Conservation (phyloP, 1,140 invertebrate genomes). For the Andrena cerasifolii region DNA sequence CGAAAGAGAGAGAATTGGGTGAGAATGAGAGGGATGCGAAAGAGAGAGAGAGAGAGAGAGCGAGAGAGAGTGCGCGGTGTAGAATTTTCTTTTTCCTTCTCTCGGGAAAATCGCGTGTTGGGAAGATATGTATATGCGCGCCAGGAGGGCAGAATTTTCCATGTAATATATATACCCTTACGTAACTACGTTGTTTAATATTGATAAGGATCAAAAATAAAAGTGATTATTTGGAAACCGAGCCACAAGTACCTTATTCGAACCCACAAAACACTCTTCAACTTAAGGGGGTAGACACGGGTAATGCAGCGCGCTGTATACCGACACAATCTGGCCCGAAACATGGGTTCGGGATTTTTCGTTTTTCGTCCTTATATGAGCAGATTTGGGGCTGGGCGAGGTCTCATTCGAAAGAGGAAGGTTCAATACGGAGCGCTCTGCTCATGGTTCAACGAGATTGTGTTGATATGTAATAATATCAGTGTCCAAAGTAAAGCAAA, state of each 20-base stretch:
- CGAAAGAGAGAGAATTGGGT: constrained; percentile 12
- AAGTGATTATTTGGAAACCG: constrained; percentile 79
- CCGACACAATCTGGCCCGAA: no score
- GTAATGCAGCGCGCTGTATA: no score
- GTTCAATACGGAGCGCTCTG: no score
- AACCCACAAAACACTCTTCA: no score
- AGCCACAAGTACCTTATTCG: neutral
- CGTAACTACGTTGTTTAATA: constrained; percentile 81
- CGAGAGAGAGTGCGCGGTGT: constrained; percentile 25
- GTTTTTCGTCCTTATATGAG: no score
- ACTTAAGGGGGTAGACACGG: no score
- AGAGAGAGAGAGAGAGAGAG: constrained; percentile 31
- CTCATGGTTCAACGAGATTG: no score
- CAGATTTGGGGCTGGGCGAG: no score
- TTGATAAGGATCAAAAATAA: constrained; percentile 80
- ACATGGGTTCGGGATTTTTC: no score
- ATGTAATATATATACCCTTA: constrained; percentile 81
- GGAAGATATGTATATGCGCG: constrained; percentile 68
- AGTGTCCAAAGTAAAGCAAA: no score
- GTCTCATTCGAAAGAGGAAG: no score
- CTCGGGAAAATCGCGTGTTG: constrained; percentile 60
- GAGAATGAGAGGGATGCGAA: constrained; percentile 29
- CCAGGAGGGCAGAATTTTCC: constrained; percentile 78
- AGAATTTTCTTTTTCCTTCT: constrained; percentile 50
- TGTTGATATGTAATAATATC: no score